Evolutionary conservation across 2,888 invertebrate genomes (phyloP).

Genomic region (Coelinius sp.): DNA sequence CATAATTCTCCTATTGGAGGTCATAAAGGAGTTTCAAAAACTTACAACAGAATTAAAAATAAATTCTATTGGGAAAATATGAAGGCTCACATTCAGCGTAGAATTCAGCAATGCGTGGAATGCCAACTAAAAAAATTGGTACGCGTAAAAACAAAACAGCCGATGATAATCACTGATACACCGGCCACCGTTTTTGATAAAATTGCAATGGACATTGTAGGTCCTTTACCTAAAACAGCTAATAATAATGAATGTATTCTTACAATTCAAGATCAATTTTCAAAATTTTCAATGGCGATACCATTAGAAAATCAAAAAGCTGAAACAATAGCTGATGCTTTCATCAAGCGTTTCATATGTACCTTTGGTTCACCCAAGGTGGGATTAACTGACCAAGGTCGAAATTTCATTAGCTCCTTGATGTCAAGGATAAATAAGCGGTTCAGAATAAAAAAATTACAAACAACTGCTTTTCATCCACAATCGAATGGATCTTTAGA

Average conservation of each 20-base stretch:
- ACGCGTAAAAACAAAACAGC: constrained; percentile 38
- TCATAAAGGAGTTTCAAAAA: constrained; percentile 39
- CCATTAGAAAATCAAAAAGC: constrained; percentile 36
- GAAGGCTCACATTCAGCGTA: constrained; percentile 39
- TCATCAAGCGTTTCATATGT: constrained; percentile 45
- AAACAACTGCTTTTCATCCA: constrained; percentile 45
- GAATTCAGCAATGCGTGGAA: constrained; percentile 33
- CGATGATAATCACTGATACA: constrained; percentile 45
- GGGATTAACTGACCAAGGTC: constrained; percentile 49
- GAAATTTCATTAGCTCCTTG: constrained; percentile 45
- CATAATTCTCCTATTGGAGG: constrained; percentile 40
- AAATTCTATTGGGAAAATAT: constrained; percentile 42
- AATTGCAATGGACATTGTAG: constrained; percentile 44
- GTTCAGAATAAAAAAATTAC: constrained; percentile 44
- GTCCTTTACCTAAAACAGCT: constrained; percentile 38
- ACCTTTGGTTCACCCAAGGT: constrained; percentile 42
- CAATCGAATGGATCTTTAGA: constrained; percentile 42
- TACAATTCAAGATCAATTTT: constrained; percentile 43
- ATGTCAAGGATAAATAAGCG: constrained; percentile 42
- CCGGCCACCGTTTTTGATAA: constrained; percentile 39
- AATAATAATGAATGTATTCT: constrained; percentile 46
- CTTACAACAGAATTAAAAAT: constrained; percentile 39
- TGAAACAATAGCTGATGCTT: constrained; percentile 44
- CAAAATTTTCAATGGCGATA: constrained; percentile 38
- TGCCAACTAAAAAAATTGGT: constrained; percentile 45